Percentiles rank a stretch among this genome's conserved stretches.
These are phyloP conservation scores for Steromphala cineraria DNA, from an alignment of 2,888 invertebrate species.

Conservation along the genomic window DNA sequence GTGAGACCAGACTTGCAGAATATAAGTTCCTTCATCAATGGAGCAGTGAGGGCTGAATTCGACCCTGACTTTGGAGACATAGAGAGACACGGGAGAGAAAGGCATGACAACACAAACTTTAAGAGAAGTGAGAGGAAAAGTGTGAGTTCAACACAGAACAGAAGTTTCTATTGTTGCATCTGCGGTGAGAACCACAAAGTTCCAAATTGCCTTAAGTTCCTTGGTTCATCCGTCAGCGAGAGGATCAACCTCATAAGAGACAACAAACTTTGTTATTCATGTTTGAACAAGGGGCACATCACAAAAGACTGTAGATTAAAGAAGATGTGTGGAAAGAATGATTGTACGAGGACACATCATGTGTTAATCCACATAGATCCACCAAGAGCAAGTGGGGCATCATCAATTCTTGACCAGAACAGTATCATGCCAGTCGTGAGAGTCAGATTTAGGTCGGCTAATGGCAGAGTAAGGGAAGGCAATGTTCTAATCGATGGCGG, in stretches of 20 bases:
- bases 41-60: neutral
- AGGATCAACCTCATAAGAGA: neutral
- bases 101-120: neutral
- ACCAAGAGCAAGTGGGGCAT: neutral
- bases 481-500: constrained; percentile 24
- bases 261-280: constrained; percentile 20
- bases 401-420: constrained; percentile 3
- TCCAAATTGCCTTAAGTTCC: too few relatives aligned
- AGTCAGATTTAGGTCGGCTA: constrained; percentile 9
- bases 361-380: constrained; percentile 18
- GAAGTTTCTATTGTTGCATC: neutral
- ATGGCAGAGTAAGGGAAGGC: constrained; percentile 19
- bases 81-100: neutral
- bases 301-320: constrained; percentile 16
- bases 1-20: neutral
- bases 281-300: neutral
- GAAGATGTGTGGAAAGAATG: constrained; percentile 19
- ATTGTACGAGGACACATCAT: constrained; percentile 22
- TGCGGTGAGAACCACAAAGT: neutral
- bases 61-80: neutral
- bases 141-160: neutral
- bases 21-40: neutral
- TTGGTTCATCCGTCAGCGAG: too few relatives aligned
- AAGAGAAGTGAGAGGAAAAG: neutral
- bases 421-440: constrained; percentile 16